phyloP scores from a whole-genome alignment of 2,888 invertebrate genomes.

The Biston betularia region DNA sequence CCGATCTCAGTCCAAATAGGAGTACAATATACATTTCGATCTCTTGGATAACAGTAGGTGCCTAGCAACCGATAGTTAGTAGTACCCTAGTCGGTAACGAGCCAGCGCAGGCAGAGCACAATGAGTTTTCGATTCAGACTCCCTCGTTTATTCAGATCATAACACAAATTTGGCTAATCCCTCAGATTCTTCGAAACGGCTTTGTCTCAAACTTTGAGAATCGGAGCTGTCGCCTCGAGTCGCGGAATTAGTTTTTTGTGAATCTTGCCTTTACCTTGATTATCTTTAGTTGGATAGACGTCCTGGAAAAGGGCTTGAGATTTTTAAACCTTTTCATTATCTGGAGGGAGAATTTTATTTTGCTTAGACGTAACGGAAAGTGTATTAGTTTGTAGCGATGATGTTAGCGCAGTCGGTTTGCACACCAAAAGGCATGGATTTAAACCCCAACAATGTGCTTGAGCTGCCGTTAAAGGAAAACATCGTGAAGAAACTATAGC shows the following conservation, averaged over 20 bases:
- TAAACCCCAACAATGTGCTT: too few species aligned
- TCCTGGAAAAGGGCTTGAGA: slow-evolving; percentile 16
- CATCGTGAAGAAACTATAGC: too few species aligned
- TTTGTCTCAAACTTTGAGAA: slow-evolving; percentile 34
- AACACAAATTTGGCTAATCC: slow-evolving; percentile 36
- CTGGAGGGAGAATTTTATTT: neutral
- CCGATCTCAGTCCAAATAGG: too few species aligned
- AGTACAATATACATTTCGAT: too few species aligned
- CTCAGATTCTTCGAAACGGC: slow-evolving; percentile 26
- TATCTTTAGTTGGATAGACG: slow-evolving; percentile 17
- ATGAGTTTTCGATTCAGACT: slow-evolving; percentile 34
- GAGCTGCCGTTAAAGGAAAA: too few species aligned
- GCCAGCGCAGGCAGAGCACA: slow-evolving; percentile 19
- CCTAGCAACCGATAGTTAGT: neutral
- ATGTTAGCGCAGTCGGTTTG: too few species aligned
- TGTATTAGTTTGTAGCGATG: neutral
- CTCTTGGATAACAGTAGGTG: too few species aligned
- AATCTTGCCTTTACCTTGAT: slow-evolving; percentile 27
- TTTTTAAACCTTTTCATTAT: slow-evolving; percentile 18
- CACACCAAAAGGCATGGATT: too few species aligned
- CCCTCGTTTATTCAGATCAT: slow-evolving; percentile 35
- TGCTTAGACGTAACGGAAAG: neutral
- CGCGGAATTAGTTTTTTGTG: slow-evolving; percentile 30
- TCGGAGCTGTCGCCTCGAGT: slow-evolving; percentile 27
- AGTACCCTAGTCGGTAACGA: slow-evolving; percentile 21